Base-by-base conservation (phyloP, 2,888 invertebrate genomes). In the Sialis lutaria region DNA sequence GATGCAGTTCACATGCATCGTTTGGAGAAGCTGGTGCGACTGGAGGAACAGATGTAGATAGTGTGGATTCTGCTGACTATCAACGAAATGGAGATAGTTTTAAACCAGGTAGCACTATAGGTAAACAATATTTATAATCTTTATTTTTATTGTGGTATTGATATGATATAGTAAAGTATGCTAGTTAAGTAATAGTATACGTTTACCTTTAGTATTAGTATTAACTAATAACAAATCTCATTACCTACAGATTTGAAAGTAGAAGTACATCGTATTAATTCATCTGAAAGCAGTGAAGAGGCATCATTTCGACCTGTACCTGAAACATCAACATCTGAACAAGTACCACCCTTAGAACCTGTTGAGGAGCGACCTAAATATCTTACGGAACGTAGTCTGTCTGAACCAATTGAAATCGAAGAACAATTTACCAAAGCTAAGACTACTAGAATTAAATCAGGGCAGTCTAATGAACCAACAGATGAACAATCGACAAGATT, bases 251-350 rank as follows among this genome's bases (percentile, higher is more conserved):
- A 91, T 73, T 73, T 91, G 55, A 89, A 90, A 72, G 91, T 89
- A 49, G 91, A 92, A 67, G 90, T 92, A 47, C 91, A 92, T 67
- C 76, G 90, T 49, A 90, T 89, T 62, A 88, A 89, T 62, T 89
- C 88, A 58, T 88, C 88, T 0, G 88, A 86, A 64, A 88, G 88
- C 52, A 85, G 85, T 55, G 82, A 85, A 60, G 83, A 84, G 52
- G 76, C 78, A 52, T 67, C 70, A 48, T 69, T 73, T 45, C 67
- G 65, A 31, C 42, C 47, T 31, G 31, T 42, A 12, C 10, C 40
- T n/a, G 45, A 45, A 45, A 4, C 37, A 8, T n/a, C 44, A 35
- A 34, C 44, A 45, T 34, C 34, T 30, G 46, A 48, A 9, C 42
- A 33, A 33, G 37, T 12, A 37, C 12, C 37, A 37, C 33, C 52